Percentiles rank a stretch among this genome's conserved stretches.
phyloP scores from a whole-genome alignment of 2,888 invertebrate species.

The Scaptomyza caliginosa region DNA sequence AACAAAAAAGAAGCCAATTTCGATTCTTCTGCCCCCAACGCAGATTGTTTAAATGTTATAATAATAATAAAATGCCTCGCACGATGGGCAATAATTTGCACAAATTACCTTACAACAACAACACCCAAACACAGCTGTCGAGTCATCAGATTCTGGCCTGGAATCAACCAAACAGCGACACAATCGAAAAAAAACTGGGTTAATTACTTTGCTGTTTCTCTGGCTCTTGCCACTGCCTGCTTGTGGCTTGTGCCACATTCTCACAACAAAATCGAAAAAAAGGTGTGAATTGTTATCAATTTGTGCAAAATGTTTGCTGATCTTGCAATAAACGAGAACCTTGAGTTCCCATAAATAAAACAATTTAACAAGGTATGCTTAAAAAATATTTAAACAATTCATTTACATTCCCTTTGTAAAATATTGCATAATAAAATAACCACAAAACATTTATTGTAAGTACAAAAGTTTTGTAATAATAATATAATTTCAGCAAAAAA shows the following conservation, averaged over 20 bases:
- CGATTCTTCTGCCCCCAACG: slow-evolving; percentile 20
- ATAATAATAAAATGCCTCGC: slow-evolving; percentile 59
- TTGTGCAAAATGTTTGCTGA: slow-evolving; percentile 44
- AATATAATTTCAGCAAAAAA: too few species aligned
- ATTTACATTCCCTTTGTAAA: too few species aligned
- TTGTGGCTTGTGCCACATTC: slow-evolving; percentile 43
- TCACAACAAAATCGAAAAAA: too few species aligned
- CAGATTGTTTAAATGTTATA: slow-evolving; percentile 45
- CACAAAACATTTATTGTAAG: too few species aligned
- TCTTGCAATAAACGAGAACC: slow-evolving; percentile 22
- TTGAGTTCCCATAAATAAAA: background rate
- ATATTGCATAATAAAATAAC: too few species aligned
- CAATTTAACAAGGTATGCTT: background rate
- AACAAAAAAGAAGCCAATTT: slow-evolving; percentile 8
- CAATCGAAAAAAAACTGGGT: slow-evolving; percentile 56
- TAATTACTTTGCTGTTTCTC: slow-evolving; percentile 41
- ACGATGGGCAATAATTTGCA: slow-evolving; percentile 59
- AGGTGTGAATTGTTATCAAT: slow-evolving; percentile 69
- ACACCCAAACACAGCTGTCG: slow-evolving; percentile 22
- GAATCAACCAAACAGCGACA: slow-evolving; percentile 21
- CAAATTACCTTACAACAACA: slow-evolving; percentile 55
- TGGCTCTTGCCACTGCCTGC: background rate
- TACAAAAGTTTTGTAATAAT: too few species aligned
- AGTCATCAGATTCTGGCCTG: slow-evolving; percentile 38
- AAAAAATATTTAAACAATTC: background rate